Percentiles rank a stretch among this genome's conserved stretches.
Conservation (phyloP, 1,140 invertebrate genomes). For the Kradibia gibbosae region DNA sequence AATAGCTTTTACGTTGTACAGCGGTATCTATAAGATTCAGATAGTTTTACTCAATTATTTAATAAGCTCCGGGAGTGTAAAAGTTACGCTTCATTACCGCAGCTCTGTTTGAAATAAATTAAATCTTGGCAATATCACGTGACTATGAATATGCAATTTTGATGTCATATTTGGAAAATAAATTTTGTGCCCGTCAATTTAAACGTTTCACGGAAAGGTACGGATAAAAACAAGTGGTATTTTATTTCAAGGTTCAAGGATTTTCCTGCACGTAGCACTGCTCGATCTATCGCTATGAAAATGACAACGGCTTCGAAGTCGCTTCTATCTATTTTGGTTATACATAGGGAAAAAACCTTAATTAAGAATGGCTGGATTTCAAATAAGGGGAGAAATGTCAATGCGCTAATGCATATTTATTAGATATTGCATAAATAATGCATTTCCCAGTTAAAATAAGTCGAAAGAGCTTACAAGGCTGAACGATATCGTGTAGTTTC, state of each 20-base stretch:
- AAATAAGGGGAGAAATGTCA: background rate
- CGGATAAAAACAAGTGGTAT: too few species aligned
- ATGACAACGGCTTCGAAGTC: background rate
- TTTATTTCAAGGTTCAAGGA: conserved; percentile 23
- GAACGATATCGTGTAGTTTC: too few species aligned
- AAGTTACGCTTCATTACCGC: too few species aligned
- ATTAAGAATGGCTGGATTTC: background rate
- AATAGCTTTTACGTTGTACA: too few species aligned
- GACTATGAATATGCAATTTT: background rate
- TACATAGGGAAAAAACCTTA: background rate
- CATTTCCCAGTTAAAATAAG: too few species aligned
- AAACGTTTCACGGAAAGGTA: background rate
- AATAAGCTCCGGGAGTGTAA: too few species aligned
- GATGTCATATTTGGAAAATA: background rate
- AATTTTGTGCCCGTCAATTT: background rate
- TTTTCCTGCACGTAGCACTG: background rate
- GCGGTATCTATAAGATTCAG: too few species aligned
- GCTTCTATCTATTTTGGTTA: background rate
- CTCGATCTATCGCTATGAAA: background rate
- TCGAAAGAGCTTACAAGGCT: too few species aligned
- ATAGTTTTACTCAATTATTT: too few species aligned
- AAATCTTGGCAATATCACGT: background rate
- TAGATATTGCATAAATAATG: conserved; percentile 9
- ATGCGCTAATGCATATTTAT: background rate
- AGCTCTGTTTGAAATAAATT: background rate